phyloP scores from a whole-genome alignment of 2,888 invertebrate genomes.

The Leistus spinibarbis region DNA sequence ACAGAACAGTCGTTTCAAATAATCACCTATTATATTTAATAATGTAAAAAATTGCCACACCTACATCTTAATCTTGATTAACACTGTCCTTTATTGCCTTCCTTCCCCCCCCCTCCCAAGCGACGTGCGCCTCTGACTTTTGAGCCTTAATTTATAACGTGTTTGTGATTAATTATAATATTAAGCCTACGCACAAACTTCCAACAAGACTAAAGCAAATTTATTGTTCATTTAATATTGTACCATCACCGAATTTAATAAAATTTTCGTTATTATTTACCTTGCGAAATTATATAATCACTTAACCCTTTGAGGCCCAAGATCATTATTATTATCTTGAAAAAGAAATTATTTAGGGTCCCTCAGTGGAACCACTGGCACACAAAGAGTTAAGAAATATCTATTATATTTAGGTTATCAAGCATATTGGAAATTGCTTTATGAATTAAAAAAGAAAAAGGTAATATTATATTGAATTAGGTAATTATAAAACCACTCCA shows the following conservation, averaged over 20 bases:
- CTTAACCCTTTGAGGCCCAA: too few species aligned
- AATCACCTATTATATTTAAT: background rate
- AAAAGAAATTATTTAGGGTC: too few species aligned
- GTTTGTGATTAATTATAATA: slow-evolving; percentile 34
- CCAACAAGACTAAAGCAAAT: background rate
- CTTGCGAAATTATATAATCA: too few species aligned
- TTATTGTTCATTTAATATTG: background rate
- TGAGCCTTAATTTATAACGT: slow-evolving; percentile 26
- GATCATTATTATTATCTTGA: too few species aligned
- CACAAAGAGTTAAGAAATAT: too few species aligned
- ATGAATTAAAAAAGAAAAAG: too few species aligned
- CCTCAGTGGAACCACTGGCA: too few species aligned
- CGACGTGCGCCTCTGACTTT: slow-evolving; percentile 21
- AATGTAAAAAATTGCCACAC: background rate
- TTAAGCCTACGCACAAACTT: slow-evolving; percentile 14
- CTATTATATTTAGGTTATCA: too few species aligned
- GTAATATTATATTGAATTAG: too few species aligned
- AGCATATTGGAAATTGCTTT: too few species aligned
- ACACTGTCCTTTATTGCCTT: background rate
- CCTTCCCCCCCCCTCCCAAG: background rate
- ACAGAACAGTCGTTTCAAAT: too few species aligned
- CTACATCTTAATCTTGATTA: slow-evolving; percentile 35
- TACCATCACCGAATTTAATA: background rate
- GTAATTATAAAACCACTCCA: too few species aligned
- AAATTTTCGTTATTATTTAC: background rate